These are phyloP conservation scores for Varanus komodoensis DNA, from an alignment of 2,113 vertebrate genomes.

Conservation along the genomic window DNA sequence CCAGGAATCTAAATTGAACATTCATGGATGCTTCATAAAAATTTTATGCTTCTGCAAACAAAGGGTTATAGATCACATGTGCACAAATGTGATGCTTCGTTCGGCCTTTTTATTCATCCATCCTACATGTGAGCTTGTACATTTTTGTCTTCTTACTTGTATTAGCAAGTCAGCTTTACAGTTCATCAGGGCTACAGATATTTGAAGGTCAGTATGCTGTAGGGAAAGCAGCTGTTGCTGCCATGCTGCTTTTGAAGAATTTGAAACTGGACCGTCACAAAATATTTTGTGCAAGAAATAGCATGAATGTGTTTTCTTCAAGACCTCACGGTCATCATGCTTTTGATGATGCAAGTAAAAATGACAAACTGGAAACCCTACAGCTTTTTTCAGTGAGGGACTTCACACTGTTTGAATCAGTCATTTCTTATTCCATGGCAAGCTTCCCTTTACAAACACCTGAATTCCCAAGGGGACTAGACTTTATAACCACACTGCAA, in stretches of 20 bases:
- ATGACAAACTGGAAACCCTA: neutral
- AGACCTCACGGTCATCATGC: constrained; percentile 25
- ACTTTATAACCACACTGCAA: neutral
- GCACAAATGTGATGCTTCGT: constrained; percentile 43
- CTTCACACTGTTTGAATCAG: constrained; percentile 31
- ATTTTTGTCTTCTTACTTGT: constrained; percentile 50
- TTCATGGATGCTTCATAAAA: constrained; percentile 42
- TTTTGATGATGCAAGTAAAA: neutral
- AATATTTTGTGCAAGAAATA: neutral
- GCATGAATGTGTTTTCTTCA: constrained; percentile 1
- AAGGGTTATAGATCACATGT: constrained; percentile 63
- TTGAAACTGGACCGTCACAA: constrained; percentile 24
- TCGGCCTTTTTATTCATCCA: constrained; percentile 38
- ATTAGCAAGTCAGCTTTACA: constrained; percentile 19
- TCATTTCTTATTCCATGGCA: constrained; percentile 35
- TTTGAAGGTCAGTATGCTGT: constrained; percentile 38
- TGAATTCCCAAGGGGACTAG: constrained; percentile 31
- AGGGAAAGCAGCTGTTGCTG: constrained; percentile 48
- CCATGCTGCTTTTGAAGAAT: constrained; percentile 48
- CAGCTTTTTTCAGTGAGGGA: neutral
- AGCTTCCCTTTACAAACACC: constrained; percentile 20
- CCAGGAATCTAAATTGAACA: constrained; percentile 60
- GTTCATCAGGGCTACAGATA: constrained; percentile 14
- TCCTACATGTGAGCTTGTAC: constrained; percentile 22
- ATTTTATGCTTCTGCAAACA: constrained; percentile 50